A percentile compares a stretch with the other conserved stretches of the same genome.
Conservation (phyloP, 1,140 invertebrate species). For the Dryas iulia region DNA sequence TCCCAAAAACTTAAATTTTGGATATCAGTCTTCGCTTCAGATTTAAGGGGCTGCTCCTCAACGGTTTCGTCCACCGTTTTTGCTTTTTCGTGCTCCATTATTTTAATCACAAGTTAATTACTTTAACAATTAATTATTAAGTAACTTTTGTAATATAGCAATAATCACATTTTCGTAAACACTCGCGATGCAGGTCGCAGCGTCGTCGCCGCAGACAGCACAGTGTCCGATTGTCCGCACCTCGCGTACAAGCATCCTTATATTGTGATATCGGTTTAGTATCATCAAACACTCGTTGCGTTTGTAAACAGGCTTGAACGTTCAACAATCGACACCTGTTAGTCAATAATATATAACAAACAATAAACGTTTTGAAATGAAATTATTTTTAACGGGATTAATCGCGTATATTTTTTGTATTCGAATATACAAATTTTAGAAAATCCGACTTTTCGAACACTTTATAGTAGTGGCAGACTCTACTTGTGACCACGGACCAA, state of each 20-base stretch:
- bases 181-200: constrained; percentile 27
- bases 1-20: constrained; percentile 48
- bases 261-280: constrained; percentile 63
- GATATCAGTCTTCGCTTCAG: constrained; percentile 44
- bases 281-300: constrained; percentile 21
- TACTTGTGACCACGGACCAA: no score
- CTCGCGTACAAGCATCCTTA: constrained; percentile 58
- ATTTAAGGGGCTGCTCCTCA: constrained; percentile 54
- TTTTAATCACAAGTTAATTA: neutral
- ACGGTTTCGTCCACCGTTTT: constrained; percentile 29
- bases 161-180: constrained; percentile 27
- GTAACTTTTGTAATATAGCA: neutral
- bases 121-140: no score
- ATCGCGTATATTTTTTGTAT: no score
- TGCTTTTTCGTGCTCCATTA: constrained; percentile 9
- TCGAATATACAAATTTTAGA: no score
- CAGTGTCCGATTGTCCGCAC: constrained; percentile 54
- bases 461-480: no score
- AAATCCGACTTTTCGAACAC: no score
- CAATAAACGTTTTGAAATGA: no score
- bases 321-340: neutral
- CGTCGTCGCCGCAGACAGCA: constrained; percentile 34
- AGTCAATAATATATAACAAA: neutral
- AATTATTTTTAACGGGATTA: no score
- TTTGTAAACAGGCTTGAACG: neutral